Evolutionary conservation across 1,140 invertebrate species (phyloP), one percentile per base, ranked within the genome.

Genomic region (Pseudomyrmex pallidus): DNA sequence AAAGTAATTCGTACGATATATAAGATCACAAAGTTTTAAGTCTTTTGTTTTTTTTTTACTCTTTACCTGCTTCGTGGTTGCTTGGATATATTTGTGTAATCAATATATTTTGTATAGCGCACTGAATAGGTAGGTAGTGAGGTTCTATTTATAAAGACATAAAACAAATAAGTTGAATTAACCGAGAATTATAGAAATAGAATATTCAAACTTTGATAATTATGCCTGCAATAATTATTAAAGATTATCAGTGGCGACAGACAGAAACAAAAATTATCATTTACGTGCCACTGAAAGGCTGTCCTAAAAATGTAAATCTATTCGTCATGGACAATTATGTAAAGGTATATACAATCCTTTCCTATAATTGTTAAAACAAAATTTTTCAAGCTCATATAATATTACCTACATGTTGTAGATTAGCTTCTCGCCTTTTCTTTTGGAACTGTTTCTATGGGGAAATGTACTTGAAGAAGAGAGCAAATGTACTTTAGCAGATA

Each of bases 181-280:
- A 59, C 20, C n/a, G n/a, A 80, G 9, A 22, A 68, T 54, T 17
- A 44, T 54, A 17, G n/a, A n/a, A n/a, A 72, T 48, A 12, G 12
- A 50, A 17, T 17, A 52, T 52, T 20, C 13, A n/a, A 25, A 48
- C 5, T 78, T 1, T 7, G 35, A 35, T 15, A 25, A 94, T 91
- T 85, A 97, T 97, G 96, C 96, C 96, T n/a, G 80, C 61, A 61
- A 96, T 97, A 87, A 84, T 96, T 87, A 93, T 97, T 7, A 96
- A 96, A 93, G 95, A 97, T 93, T 96, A 94, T 88, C 95, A 94
- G 59, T 97, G 96, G 96, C 95, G 94, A 66, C 96, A 97, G 94
- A 96, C 95, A 2, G 85, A 91, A 46, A 92, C 95, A 56, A 91
- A 87, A 35, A 87, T 97, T 22, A 93, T 95, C 57, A 94, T 97